Conservation (phyloP, 2,113 vertebrate species). For the Helogale parvula region DNA sequence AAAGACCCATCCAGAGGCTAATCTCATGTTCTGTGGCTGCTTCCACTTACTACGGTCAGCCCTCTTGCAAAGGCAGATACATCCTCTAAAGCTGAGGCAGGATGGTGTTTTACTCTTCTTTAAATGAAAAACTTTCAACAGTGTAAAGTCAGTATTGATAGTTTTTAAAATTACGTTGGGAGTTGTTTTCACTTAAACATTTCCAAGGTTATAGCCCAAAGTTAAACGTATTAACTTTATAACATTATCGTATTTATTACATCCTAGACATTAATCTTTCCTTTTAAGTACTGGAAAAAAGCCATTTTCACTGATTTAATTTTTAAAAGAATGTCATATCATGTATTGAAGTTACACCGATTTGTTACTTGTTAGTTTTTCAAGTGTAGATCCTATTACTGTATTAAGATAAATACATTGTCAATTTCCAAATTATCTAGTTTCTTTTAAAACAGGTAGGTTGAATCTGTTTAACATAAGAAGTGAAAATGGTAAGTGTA, state of each 20-base stretch:
- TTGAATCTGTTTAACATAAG: not conserved
- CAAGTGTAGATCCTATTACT: not conserved
- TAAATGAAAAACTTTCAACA: not conserved
- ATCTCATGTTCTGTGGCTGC: not conserved
- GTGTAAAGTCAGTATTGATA: slow-evolving; percentile 30
- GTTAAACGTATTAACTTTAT: not conserved
- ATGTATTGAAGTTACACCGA: not conserved
- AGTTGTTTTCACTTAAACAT: not conserved
- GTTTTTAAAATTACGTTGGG: not conserved
- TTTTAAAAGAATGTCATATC: not conserved
- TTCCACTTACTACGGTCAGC: not conserved
- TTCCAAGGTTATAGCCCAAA: not conserved
- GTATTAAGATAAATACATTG: not conserved
- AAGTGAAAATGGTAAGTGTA: not conserved
- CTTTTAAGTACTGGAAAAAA: slow-evolving; percentile 1
- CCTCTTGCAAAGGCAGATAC: not conserved
- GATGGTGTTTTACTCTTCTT: not conserved
- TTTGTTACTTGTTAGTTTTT: slow-evolving; percentile 38
- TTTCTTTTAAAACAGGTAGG: not conserved
- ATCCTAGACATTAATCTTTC: not conserved
- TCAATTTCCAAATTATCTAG: slow-evolving; percentile 26
- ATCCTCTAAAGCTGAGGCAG: not conserved
- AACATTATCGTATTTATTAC: not conserved
- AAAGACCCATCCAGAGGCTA: not conserved
- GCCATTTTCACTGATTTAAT: not conserved